Conservation (phyloP, 2,113 vertebrate genomes). For the Microtus oregoni region DNA sequence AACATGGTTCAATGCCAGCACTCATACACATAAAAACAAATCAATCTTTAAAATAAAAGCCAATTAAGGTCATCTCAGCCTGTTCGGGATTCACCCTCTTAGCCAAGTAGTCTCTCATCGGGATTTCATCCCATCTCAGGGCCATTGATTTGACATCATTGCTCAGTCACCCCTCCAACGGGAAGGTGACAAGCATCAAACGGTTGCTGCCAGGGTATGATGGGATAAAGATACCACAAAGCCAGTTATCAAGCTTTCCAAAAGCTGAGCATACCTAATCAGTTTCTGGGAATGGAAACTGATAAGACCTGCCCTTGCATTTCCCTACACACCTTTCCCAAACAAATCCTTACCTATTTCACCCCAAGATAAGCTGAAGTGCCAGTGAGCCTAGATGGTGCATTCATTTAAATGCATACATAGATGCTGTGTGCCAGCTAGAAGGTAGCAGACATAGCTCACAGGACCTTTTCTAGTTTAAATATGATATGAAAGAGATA, state of each 20-base stretch:
- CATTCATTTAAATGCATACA: constrained; percentile 31
- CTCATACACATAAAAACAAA: not conserved
- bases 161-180: constrained; percentile 92
- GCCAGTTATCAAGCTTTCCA: constrained; percentile 94
- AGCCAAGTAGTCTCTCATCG: not conserved
- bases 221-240: constrained; percentile 96
- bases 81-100: not conserved
- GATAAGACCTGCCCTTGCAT: constrained; percentile 96
- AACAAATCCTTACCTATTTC: constrained; percentile 88
- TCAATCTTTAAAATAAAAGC: not conserved
- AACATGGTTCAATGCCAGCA: not conserved
- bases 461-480: constrained; percentile 40
- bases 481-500: constrained; percentile 27
- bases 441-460: not conserved
- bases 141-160: constrained; percentile 88
- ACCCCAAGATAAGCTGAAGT: constrained; percentile 79
- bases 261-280: constrained; percentile 93
- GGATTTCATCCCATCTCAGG: not conserved
- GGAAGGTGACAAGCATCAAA: constrained; percentile 92
- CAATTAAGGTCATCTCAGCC: not conserved
- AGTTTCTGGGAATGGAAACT: constrained; percentile 95
- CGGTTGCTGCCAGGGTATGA: constrained; percentile 87
- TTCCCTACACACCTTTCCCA: constrained; percentile 90
- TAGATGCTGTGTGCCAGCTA: constrained; percentile 60
- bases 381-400: constrained; percentile 48